Percentiles rank a stretch among this genome's conserved stretches.
phyloP scores from a whole-genome alignment of 2,113 vertebrate genomes.

The Polypterus bichir region DNA sequence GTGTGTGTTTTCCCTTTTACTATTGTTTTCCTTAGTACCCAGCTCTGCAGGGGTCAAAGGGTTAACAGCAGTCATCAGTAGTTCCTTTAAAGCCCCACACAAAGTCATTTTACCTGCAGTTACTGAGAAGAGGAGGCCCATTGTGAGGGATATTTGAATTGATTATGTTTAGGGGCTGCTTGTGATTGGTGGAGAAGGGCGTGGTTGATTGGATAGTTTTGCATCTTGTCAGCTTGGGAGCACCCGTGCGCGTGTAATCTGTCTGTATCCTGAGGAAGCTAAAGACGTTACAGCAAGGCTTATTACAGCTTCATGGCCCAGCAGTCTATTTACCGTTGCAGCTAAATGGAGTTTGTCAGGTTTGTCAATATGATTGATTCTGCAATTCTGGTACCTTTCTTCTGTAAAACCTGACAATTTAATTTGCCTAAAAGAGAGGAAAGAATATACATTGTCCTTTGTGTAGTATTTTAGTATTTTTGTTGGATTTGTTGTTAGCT shows the following conservation, averaged over 20 bases:
- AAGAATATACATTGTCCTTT: constrained; percentile 27
- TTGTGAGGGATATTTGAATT: constrained; percentile 80
- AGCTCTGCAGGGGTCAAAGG: constrained; percentile 60
- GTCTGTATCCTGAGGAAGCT: constrained; percentile 76
- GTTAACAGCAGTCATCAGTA: constrained; percentile 70
- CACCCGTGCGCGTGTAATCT: constrained; percentile 79
- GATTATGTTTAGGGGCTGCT: constrained; percentile 78
- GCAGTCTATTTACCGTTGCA: constrained; percentile 76
- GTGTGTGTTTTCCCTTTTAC: no score
- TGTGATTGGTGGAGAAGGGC: constrained; percentile 90
- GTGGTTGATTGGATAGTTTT: constrained; percentile 88
- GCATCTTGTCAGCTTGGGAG: constrained; percentile 81
- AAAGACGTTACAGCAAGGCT: constrained; percentile 60
- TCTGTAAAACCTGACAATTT: constrained; percentile 51
- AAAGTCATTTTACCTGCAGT: constrained; percentile 79
- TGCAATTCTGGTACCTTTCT: constrained; percentile 52
- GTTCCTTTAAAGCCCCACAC: constrained; percentile 50
- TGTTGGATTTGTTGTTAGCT: constrained; percentile 34
- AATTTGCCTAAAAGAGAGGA: constrained; percentile 39
- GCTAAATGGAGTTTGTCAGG: constrained; percentile 97
- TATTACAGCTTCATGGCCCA: constrained; percentile 67
- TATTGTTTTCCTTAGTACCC: constrained; percentile 10
- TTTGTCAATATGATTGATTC: constrained; percentile 82
- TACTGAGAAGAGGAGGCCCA: constrained; percentile 48
- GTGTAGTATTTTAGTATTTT: constrained; percentile 33